Evolutionary conservation across 2,888 invertebrate genomes (phyloP), one percentile per base, ranked within the genome.

Genomic region (Hyposoter didymator): DNA sequence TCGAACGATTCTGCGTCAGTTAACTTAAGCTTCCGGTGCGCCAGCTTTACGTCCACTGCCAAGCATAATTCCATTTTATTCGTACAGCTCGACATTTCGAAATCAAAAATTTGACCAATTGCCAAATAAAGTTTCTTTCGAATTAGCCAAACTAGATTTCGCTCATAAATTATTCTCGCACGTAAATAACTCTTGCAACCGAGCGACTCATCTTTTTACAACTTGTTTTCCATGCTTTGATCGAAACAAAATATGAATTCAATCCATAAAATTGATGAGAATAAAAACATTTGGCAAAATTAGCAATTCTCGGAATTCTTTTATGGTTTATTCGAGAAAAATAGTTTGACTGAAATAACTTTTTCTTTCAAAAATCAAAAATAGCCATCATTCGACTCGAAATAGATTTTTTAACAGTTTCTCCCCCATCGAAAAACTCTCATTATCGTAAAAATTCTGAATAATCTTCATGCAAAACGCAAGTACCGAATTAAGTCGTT

Each of bases 401-500:
- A 66, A 32, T n/a, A n/a, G n/a, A 47, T 35, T 22, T 12, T 39
- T 47, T 19, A 22, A 62, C 62, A 69, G n/a, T 39, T 32, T 22
- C 12, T 22, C 45, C 35, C 8, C 22, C 19, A 49, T 10, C 43
- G 5, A 49, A 28, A 8, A 49, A 35, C 59, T 59, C 22, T 35
- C 35, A 49, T n/a, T 49, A 28, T 39, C 12, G 39, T 62, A 49
- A 14, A 39, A 49, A 59, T 59, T 45, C 47, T n/a, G 2, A 17
- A 22, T 19, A 17, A 22, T 19, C 22, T 35, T 14, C 6, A 73
- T 72, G 10, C 59, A 22, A 78, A 28, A 47, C 28, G 28, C 47
- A 84, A 67, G 35, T 12, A 43, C 19, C 7, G 35, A 70, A 47
- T 79, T 45, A 32, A 55, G 28, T 45, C 43, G 19, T 78, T 45